Base-by-base conservation (phyloP, 2,113 vertebrate species). In the Calyptommatus sinebrachiatus region DNA sequence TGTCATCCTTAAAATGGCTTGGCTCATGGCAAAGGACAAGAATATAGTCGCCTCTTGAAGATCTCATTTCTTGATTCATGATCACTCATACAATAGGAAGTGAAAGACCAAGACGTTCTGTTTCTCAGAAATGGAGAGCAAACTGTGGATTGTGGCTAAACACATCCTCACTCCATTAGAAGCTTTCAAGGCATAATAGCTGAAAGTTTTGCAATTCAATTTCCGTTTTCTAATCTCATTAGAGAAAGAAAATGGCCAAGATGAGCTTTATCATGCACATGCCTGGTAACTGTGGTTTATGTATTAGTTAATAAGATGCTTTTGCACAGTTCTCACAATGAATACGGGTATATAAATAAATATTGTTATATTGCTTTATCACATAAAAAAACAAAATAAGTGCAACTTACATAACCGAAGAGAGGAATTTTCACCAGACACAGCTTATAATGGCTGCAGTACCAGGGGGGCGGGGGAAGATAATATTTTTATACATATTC, bases 231-330 rank as follows among this genome's bases (percentile, higher is more conserved):
- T 81, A 24, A 41, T 20, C 6, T 41, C 53, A 10, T 73, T 71
- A 67, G 78, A 79, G 28, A 71, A 50, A 45, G 24, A 46, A 11
- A 81, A 74, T 60, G 72, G 60, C 63, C 35, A 28, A 75, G 48
- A 75, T 45, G 69, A 80, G 57, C 11, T 80, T 8, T 45, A 41
- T 24, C 26, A 74, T 26, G 61, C 16, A 75, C 45, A 60, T 22
- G 9, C 22, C 48, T 48, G 31, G 18, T 62, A 72, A 71, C 74
- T 69, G 72, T 81, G 65, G 65, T 81, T 74, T 53, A 69, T 46
- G 6, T 66, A 57, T 31, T 66, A 66, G 65, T 66, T 31, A 16
- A 66, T 66, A 29, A 16, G 11, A 22, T 66, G 14, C n/a, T 66
- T 66, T 29, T 14, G n/a, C 65, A 66, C 14, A 66, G 65, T 12